A percentile compares a stretch with the other conserved stretches of the same genome.
phyloP scores from a whole-genome alignment of 2,797 vertebrate genomes.

The Natrix natrix region DNA sequence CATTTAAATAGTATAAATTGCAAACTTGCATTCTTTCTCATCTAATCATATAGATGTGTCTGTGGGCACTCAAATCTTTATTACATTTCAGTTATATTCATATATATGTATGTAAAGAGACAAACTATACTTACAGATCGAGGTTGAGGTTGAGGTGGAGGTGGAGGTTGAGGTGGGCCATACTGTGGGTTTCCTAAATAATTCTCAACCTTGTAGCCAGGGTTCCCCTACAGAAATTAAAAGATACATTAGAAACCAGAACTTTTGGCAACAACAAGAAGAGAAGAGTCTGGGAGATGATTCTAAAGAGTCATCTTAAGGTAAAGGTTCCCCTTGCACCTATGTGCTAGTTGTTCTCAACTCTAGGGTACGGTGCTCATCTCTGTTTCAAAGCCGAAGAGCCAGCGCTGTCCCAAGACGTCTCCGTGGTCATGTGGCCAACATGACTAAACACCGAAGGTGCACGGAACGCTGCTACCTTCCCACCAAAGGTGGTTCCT shows the following conservation, averaged over 20 bases:
- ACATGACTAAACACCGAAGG: too few species aligned
- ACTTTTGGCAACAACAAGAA: background rate
- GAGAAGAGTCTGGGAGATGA: background rate
- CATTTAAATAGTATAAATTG: background rate
- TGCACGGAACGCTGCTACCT: too few species aligned
- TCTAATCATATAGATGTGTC: background rate
- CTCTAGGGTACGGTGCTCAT: too few species aligned
- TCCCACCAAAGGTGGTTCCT: too few species aligned
- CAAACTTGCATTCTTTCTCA: background rate
- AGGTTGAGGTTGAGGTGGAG: background rate
- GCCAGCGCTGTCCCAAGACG: too few species aligned
- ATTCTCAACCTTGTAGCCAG: accelerated
- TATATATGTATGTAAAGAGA: background rate
- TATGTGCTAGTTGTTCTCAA: too few species aligned
- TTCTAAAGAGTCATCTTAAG: background rate
- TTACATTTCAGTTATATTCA: background rate
- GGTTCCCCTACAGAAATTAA: background rate
- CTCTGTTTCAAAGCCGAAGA: too few species aligned
- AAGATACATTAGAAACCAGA: background rate
- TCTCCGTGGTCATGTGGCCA: too few species aligned
- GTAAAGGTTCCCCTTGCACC: too few species aligned
- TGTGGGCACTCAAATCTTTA: background rate
- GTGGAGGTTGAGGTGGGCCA: too few species aligned
- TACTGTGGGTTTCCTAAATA: accelerated
- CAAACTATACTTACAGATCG: background rate